Conservation (phyloP, 2,888 invertebrate species). For the Amphipyra tragopoginis region DNA sequence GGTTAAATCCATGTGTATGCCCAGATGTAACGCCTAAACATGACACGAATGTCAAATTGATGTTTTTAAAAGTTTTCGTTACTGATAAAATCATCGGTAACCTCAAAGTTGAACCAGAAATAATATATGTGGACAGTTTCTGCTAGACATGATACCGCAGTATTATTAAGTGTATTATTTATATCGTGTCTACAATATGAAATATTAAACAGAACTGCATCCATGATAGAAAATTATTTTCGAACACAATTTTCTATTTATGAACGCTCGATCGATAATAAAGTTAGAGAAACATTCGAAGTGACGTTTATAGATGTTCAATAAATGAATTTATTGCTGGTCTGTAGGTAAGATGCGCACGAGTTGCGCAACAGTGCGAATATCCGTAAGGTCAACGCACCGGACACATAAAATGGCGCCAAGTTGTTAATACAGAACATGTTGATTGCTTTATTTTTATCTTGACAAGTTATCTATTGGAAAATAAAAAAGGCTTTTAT, state of each 20-base stretch:
- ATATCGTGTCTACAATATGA: slow-evolving; percentile 13
- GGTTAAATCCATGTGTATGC: slow-evolving; percentile 58
- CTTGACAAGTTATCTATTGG: slow-evolving; percentile 48
- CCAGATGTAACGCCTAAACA: slow-evolving; percentile 28
- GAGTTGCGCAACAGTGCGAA: slow-evolving; percentile 77
- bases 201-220: slow-evolving; percentile 21
- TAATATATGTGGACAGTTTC: slow-evolving; percentile 3
- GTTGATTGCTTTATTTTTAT: slow-evolving; percentile 52
- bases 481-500: slow-evolving; percentile 29
- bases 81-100: slow-evolving; percentile 22
- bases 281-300: slow-evolving; percentile 32
- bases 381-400: slow-evolving; percentile 77
- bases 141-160: slow-evolving; percentile 6
- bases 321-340: slow-evolving; percentile 59
- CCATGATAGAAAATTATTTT: slow-evolving; percentile 23
- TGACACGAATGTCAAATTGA: slow-evolving; percentile 29
- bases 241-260: slow-evolving; percentile 28
- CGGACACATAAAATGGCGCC: slow-evolving; percentile 73
- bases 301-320: slow-evolving; percentile 40
- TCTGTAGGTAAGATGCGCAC: slow-evolving; percentile 67
- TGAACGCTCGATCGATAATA: slow-evolving; percentile 29
- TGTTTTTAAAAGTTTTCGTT: slow-evolving; percentile 8
- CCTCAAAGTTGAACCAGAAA: slow-evolving; percentile 21
- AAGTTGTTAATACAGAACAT: slow-evolving; percentile 38
- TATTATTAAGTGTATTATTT: slow-evolving; percentile 1